Conservation (phyloP, 2,888 invertebrate species). For the Noctua janthina region DNA sequence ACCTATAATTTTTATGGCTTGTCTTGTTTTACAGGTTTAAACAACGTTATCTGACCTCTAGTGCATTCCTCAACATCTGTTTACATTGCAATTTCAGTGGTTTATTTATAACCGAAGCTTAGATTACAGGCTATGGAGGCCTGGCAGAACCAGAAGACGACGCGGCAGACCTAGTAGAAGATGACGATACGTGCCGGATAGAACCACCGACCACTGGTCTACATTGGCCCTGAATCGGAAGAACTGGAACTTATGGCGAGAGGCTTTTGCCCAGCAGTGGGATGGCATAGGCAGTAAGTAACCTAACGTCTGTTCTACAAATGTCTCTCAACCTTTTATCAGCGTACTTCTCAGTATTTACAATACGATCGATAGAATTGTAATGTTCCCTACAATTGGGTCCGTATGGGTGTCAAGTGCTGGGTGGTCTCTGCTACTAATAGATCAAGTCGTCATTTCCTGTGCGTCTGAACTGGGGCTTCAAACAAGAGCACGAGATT, state of each 20-base stretch:
- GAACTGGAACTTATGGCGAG: neutral
- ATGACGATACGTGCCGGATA: neutral
- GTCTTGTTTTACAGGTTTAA: constrained; percentile 51
- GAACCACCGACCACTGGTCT: neutral
- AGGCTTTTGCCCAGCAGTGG: neutral
- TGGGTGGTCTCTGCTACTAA: constrained; percentile 56
- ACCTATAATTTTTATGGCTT: constrained; percentile 45
- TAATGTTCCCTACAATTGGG: constrained; percentile 1
- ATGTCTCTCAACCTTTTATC: neutral
- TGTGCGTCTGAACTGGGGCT: constrained; percentile 25
- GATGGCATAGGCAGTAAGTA: neutral
- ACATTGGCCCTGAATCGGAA: neutral
- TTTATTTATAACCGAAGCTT: neutral
- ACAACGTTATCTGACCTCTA: constrained; percentile 49
- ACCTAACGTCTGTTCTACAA: neutral
- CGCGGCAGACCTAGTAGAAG: neutral
- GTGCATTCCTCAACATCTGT: constrained; percentile 32
- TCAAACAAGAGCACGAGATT: constrained; percentile 31
- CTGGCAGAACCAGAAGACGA: too few relatives aligned
- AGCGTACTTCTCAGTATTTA: neutral
- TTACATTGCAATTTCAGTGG: constrained; percentile 27
- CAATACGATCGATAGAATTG: constrained; percentile 5
- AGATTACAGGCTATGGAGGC: neutral
- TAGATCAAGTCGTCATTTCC: constrained; percentile 58
- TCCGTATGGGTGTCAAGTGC: constrained; percentile 20